A percentile compares a stretch with the other conserved stretches of the same genome.
Conservation (phyloP, 2,888 invertebrate genomes). For the Sarcophaga caerulescens region DNA sequence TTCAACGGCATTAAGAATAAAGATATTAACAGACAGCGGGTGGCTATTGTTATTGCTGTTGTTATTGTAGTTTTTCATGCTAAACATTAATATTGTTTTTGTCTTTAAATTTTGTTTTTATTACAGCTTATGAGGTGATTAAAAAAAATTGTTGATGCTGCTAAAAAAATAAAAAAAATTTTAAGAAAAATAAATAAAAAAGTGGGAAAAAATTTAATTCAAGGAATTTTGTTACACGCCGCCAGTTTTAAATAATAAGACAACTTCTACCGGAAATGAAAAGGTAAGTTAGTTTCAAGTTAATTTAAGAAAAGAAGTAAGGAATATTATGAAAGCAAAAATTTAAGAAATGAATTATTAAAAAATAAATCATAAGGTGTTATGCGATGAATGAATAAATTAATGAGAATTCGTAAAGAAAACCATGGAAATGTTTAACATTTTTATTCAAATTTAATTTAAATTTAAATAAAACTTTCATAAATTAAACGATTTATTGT, state of each 20-base stretch:
- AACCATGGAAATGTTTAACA: no score
- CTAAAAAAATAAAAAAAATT: background rate
- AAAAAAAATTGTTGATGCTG: constrained; percentile 28
- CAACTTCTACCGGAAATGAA: background rate
- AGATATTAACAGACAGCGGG: constrained; percentile 5
- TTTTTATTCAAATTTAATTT: no score
- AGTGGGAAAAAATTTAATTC: background rate
- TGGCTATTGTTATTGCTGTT: background rate
- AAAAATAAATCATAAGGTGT: no score
- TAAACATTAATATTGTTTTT: constrained; percentile 15
- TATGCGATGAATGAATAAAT: no score
- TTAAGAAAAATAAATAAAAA: background rate
- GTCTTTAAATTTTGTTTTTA: background rate
- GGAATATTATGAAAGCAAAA: no score
- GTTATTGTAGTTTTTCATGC: background rate
- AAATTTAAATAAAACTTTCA: no score
- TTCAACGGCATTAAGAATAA: background rate
- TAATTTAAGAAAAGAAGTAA: background rate
- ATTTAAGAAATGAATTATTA: no score
- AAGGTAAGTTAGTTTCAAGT: background rate
- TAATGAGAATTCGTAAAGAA: no score
- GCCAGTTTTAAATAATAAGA: background rate
- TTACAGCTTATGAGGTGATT: background rate
- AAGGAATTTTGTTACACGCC: background rate
- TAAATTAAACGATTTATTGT: no score